A percentile compares a stretch with the other conserved stretches of the same genome.
phyloP scores from a whole-genome alignment of 2,797 vertebrate genomes.

The Gobio occitaniae region DNA sequence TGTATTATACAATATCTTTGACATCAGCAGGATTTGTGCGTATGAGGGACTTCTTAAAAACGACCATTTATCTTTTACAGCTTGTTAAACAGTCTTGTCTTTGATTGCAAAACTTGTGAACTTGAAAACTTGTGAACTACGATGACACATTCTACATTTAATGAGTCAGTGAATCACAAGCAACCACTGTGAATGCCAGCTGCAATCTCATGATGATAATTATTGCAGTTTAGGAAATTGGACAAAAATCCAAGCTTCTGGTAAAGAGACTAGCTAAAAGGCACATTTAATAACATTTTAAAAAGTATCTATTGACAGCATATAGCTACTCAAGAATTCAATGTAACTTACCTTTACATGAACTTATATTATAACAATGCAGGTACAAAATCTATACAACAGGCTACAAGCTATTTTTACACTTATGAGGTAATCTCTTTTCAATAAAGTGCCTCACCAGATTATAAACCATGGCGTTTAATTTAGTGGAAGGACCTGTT shows the following conservation, averaged over 20 bases:
- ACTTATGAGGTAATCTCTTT: background rate
- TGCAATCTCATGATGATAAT: conserved; percentile 5
- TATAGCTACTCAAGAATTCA: background rate
- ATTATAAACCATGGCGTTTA: background rate
- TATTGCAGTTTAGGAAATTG: background rate
- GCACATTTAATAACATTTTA: background rate
- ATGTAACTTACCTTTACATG: background rate
- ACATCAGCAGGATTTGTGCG: conserved; percentile 1
- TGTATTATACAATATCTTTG: background rate
- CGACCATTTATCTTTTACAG: background rate
- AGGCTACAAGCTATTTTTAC: background rate
- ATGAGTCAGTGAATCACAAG: conserved; percentile 7
- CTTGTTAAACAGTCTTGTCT: background rate
- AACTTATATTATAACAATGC: background rate
- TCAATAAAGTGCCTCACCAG: background rate
- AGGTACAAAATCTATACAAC: background rate
- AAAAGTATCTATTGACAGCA: background rate
- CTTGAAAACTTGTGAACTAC: background rate
- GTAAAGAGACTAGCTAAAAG: background rate
- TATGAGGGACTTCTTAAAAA: conserved; percentile 6
- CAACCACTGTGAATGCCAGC: conserved; percentile 8
- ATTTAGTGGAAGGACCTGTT: background rate
- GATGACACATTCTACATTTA: background rate
- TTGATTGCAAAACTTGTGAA: conserved; percentile 1
- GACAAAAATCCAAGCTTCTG: background rate